Evolutionary conservation across 2,888 invertebrate species (phyloP), one percentile per base, ranked within the genome.

Genomic region (Teleogryllus oceanicus): DNA sequence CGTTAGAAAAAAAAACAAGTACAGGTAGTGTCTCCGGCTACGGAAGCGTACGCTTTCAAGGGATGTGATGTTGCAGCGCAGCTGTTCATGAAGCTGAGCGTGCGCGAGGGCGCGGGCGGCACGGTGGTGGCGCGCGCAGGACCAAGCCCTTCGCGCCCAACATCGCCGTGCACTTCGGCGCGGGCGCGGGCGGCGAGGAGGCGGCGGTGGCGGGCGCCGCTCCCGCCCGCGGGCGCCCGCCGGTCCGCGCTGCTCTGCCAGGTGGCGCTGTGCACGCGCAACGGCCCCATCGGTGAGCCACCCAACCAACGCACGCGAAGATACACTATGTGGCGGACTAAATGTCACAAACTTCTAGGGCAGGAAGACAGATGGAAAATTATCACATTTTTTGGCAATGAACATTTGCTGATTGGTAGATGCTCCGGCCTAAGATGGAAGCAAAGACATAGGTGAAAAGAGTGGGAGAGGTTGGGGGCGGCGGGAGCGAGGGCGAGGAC

Each of bases 21-120:
- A 21, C 1, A 21, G 21, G 21, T 21, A 21, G 8, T 8, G 8
- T 0, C 8, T 37, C 37, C 37, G 8, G 5, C 37, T 1, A 8
- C 8, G 8, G 37, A 8, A 8, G 37, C 37, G 37, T 8, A 8
- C 37, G 37, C 8, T 37, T 37, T 37, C 37, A 37, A 37, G 8
- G 37, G 37, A 49, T 37, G n/a, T 16, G 0, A 5, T 82, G 82
- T 88, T 89, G 81, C 87, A 92, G 91, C 92, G 62, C 92, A 92
- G 79, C 89, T 94, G 84, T 94, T 94, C 85, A 89, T 94, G 82
- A 94, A 94, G 87, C 93, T 94, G 81, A 92, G 92, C 0, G 91
- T 94, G 81, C 90, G 92, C 82, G 94, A 94, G 85, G 91, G 91
- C 81, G 13, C 62, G 13, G 92, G 91, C 83, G 88, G 24, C 8